Evolutionary conservation across 2,888 invertebrate species (phyloP), one percentile per base, ranked within the genome.

Genomic region (Trachelus iudaicus): DNA sequence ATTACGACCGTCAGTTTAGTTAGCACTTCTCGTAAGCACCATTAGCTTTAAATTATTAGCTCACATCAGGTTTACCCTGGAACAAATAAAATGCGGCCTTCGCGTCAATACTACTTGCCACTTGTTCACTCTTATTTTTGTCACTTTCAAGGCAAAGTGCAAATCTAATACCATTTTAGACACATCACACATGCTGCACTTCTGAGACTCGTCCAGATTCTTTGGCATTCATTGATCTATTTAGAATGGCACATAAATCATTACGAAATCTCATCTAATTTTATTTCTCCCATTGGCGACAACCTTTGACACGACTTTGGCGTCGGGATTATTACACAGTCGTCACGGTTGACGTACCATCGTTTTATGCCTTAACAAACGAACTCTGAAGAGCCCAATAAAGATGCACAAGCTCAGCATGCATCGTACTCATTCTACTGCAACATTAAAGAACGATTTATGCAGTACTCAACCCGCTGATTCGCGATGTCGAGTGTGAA

Each of bases 231-330:
- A 71, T 71, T 33, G 33, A 71, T 71, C 13, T 71, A 71, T 71
- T 71, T 34, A 71, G 13, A 31, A 71, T 71, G 13, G 71, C 13
- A 71, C 4, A 71, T 71, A 23, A 56, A 56, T 56, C 73, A 74
- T 82, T 81, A 79, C 77, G 82, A 86, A 84, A 86, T 82, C 79
- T 77, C 71, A 71, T 71, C 71, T 31, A 71, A 82, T 80, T 82
- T 82, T 81, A 79, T 78, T 73, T 81, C 77, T 81, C 77, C 80
- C 82, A 81, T 83, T 84, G 82, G 74, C 80, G 79, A 82, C 80
- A 23, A 23, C 23, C 34, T 77, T 71, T 71, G 31, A 71, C 31
- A 71, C 71, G 71, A 31, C 31, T 33, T 34, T 33, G 31, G 71
- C 71, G 71, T 71, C 71, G 15, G 9, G 33, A 31, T 34, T 30